Conservation (phyloP, 2,888 invertebrate species). For the Nebria brevicollis region DNA sequence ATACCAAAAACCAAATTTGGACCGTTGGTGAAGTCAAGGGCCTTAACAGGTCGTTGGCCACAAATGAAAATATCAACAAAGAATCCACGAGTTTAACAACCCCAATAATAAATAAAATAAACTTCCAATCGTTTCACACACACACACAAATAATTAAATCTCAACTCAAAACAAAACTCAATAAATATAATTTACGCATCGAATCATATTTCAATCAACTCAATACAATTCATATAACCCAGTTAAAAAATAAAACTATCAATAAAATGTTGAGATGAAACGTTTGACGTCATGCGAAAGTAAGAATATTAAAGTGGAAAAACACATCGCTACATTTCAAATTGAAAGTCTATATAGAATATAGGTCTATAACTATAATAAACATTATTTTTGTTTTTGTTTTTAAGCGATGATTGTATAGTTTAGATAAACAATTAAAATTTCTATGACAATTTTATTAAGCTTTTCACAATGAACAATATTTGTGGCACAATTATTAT, state of each 20-base stretch:
- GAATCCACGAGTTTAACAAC: too few species aligned
- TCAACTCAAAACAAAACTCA: too few species aligned
- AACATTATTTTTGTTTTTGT: too few species aligned
- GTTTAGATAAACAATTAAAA: neutral
- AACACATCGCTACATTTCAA: neutral
- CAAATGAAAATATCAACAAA: too few species aligned
- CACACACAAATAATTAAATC: too few species aligned
- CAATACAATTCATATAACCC: neutral
- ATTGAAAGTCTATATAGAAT: neutral
- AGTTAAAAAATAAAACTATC: neutral
- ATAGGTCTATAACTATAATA: neutral
- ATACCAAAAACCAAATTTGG: too few species aligned
- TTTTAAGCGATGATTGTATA: too few species aligned
- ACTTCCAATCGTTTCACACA: too few species aligned
- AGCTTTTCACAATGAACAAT: conserved; percentile 44
- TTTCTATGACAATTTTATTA: conserved; percentile 41
- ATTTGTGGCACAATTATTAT: conserved; percentile 45
- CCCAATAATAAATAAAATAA: too few species aligned
- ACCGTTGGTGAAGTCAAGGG: too few species aligned
- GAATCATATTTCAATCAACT: too few species aligned
- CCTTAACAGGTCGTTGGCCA: too few species aligned
- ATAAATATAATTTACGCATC: neutral
- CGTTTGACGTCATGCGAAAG: neutral
- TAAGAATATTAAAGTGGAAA: neutral
- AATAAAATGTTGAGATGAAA: neutral